phyloP scores from a whole-genome alignment of 92 coral and sea anemone species.

The Palythoa heliodiscus region DNA sequence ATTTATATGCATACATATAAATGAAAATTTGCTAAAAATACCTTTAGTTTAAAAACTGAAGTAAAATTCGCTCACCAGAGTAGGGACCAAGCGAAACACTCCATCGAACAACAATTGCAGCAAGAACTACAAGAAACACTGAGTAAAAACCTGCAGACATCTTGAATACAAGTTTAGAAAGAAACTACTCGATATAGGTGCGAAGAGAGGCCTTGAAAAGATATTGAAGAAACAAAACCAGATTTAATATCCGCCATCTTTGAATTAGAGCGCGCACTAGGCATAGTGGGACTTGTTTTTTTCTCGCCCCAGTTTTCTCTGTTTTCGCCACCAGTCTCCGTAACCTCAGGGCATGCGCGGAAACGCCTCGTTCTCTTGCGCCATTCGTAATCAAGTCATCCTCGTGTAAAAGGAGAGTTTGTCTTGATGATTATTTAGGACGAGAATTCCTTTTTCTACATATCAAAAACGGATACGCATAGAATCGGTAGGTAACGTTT shows the following conservation, averaged over 20 bases:
- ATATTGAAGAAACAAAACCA: neutral
- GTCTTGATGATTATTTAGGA: slow-evolving; percentile 86
- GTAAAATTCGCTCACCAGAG: slow-evolving; percentile 90
- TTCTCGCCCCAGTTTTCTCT: slow-evolving; percentile 12
- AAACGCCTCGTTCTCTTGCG: slow-evolving; percentile 46
- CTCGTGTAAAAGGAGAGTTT: slow-evolving; percentile 86
- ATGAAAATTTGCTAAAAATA: too few species aligned
- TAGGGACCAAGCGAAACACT: slow-evolving; percentile 90
- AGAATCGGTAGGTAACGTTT: slow-evolving; percentile 56
- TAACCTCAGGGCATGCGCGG: slow-evolving; percentile 77
- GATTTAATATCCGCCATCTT: slow-evolving; percentile 15
- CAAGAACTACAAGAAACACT: slow-evolving; percentile 67
- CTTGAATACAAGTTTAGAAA: neutral
- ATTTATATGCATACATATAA: too few species aligned
- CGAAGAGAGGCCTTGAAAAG: neutral
- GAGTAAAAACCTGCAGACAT: slow-evolving; percentile 89
- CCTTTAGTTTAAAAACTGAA: too few species aligned
- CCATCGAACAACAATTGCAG: slow-evolving; percentile 81
- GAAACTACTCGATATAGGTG: neutral
- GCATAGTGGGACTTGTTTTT: neutral
- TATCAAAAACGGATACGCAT: slow-evolving; percentile 32
- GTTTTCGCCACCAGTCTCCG: slow-evolving; percentile 23
- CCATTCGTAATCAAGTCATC: slow-evolving; percentile 78
- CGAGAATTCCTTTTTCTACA: slow-evolving; percentile 40
- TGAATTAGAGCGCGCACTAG: neutral